Evolutionary conservation across 2,113 vertebrate species (phyloP).

Genomic region (Sphyrna mokarran): DNA sequence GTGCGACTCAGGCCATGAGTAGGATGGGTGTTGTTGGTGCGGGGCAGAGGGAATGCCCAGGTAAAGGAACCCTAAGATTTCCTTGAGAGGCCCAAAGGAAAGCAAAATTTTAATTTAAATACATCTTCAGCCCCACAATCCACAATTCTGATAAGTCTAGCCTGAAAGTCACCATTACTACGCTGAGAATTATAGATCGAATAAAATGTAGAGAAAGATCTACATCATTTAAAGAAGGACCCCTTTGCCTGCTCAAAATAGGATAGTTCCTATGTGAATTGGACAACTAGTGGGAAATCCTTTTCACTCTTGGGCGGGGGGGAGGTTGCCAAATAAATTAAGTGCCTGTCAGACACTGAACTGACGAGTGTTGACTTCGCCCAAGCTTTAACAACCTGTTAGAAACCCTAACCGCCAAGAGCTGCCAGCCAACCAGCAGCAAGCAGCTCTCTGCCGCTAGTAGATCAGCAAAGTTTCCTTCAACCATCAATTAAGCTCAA

Average conservation of each 20-base stretch:
- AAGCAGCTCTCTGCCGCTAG: background rate
- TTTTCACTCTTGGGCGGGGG: background rate
- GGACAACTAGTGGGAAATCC: background rate
- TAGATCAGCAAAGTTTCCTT: background rate
- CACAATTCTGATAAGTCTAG: background rate
- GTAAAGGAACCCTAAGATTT: background rate
- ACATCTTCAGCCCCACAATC: background rate
- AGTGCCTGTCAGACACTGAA: background rate
- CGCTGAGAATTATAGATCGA: background rate
- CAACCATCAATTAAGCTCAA: no score
- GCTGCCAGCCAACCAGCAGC: background rate
- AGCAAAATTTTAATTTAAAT: background rate
- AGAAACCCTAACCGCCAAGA: background rate
- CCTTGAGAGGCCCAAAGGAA: no score
- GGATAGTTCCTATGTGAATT: no score
- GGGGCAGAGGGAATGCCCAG: background rate
- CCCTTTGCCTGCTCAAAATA: background rate
- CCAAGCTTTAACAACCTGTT: no score
- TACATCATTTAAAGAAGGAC: background rate
- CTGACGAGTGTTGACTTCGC: no score
- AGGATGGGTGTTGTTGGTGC: background rate
- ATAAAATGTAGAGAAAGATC: background rate
- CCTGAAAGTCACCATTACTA: background rate
- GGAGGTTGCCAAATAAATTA: background rate
- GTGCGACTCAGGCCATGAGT: background rate